Conservation (phyloP, 2,888 invertebrate genomes). For the Biston stratarius region DNA sequence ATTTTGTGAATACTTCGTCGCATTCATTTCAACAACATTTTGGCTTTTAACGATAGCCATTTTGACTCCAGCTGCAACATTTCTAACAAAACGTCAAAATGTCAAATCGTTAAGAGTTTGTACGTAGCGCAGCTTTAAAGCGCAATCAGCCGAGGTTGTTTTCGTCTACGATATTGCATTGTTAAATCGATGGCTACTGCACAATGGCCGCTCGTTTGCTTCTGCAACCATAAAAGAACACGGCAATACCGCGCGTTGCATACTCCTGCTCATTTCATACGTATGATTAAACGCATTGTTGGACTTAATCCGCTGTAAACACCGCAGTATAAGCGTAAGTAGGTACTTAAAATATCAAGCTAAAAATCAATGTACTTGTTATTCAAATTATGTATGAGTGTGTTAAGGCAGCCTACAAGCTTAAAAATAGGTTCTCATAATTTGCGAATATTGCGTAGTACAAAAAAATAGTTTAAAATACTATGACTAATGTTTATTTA, state of each 20-base stretch:
- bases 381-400: no score
- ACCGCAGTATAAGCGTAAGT: slow-evolving; percentile 11
- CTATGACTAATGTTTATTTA: no score
- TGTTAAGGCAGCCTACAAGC: no score
- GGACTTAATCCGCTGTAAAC: slow-evolving; percentile 60
- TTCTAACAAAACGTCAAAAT: slow-evolving; percentile 7
- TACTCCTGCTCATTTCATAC: slow-evolving; percentile 55
- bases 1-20: no score
- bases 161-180: slow-evolving; percentile 70
- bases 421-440: no score
- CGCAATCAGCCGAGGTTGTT: slow-evolving; percentile 69
- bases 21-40: no score
- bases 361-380: no score
- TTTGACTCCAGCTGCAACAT: slow-evolving; percentile 7
- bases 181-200: slow-evolving; percentile 68
- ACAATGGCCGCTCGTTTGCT: slow-evolving; percentile 76
- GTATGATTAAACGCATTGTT: slow-evolving; percentile 62
- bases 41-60: no score
- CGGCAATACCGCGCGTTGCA: slow-evolving; percentile 65
- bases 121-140: slow-evolving; percentile 49
- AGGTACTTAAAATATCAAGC: no score
- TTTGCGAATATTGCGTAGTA: no score
- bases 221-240: slow-evolving; percentile 70
- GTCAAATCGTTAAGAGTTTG: slow-evolving; percentile 14
- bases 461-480: no score